These are phyloP conservation scores for Drosophila navojoa DNA, from an alignment of 1,140 invertebrate genomes.

Conservation along the genomic window DNA sequence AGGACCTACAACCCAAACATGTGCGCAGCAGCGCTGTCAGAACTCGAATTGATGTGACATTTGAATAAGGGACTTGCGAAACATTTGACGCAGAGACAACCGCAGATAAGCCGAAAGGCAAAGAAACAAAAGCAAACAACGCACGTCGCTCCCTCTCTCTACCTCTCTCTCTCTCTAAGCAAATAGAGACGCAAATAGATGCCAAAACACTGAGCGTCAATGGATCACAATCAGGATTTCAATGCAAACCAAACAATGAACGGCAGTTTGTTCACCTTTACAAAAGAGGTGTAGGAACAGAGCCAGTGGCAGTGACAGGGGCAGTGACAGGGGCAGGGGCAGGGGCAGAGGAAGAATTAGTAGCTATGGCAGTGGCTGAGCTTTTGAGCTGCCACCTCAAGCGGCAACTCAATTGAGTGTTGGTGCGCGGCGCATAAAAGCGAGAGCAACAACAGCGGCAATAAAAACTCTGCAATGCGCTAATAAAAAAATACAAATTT, in stretches of 20 bases:
- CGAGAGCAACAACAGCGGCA: constrained; percentile 22
- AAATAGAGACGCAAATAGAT: constrained; percentile 62
- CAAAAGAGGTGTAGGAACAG: not conserved
- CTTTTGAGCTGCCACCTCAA: constrained; percentile 51
- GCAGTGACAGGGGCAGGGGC: not conserved
- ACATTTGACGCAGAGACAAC: constrained; percentile 43
- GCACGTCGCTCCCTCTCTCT: too few relatives aligned
- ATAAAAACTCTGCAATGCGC: constrained; percentile 57
- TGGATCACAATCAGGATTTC: constrained; percentile 46
- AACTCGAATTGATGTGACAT: constrained; percentile 67
- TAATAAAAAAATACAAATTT: constrained; percentile 70
- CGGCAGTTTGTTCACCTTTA: constrained; percentile 73
- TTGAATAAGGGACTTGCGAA: constrained; percentile 64
- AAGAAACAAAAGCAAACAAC: constrained; percentile 30
- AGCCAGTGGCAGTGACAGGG: too few relatives aligned
- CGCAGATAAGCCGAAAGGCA: constrained; percentile 66
- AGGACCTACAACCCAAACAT: constrained; percentile 13
- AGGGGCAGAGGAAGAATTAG: not conserved
- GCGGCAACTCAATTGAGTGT: constrained; percentile 48
- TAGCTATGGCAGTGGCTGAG: not conserved
- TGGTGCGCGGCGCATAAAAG: constrained; percentile 27
- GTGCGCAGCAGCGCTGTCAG: constrained; percentile 35
- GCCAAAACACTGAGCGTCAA: constrained; percentile 36
- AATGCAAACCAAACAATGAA: constrained; percentile 7
- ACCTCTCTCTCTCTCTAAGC: not conserved